Evolutionary conservation across 2,797 vertebrate genomes (phyloP), one percentile per base, ranked within the genome.

Genomic region (Scleropages formosus): DNA sequence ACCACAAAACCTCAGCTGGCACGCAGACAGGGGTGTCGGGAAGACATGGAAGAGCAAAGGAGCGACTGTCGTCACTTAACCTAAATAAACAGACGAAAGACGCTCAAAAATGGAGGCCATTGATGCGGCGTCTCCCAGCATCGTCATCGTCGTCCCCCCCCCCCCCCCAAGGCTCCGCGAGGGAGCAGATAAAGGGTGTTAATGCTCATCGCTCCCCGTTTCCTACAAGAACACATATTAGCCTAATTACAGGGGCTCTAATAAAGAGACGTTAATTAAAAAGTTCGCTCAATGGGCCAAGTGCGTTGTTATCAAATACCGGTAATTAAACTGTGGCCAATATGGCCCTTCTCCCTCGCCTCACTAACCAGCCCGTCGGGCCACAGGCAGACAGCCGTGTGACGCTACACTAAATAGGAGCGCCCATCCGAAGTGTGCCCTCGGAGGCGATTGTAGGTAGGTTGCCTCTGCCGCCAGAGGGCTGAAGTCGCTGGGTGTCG

Each of bases 251-350:
- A n/a, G 24, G 13, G 22, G 24, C 64, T 62, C 56, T 62, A 74
- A 56, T 58, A 56, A 75, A 70, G 61, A 74, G 13, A 60, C 59
- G 47, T 71, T 51, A 63, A 26, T 78, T 62, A 24, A 26, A 74
- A 74, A 78, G 46, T 51, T 26, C 31, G 51, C 65, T 74, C 44
- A 70, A 44, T 62, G 66, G 63, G 47, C 65, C 49, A 63, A 47
- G 16, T 56, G 13, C 46, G 75, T 61, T 60, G 24, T 73, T 61
- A 78, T 27, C 65, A 68, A 71, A 70, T 56, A 74, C 75, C 15
- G 58, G 27, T 59, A 74, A 78, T 78, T 74, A 78, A 27, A 72
- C 8, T 22, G 39, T 39, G 51, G 12, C 67, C 65, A 71, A 27
- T 46, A 51, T 16, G 59, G 47, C 20, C 27, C 8, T 39, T 53